Percentiles rank a stretch among this genome's conserved stretches.
Evolutionary conservation across 2,888 invertebrate species (phyloP).

Genomic region (Erebia ligea): DNA sequence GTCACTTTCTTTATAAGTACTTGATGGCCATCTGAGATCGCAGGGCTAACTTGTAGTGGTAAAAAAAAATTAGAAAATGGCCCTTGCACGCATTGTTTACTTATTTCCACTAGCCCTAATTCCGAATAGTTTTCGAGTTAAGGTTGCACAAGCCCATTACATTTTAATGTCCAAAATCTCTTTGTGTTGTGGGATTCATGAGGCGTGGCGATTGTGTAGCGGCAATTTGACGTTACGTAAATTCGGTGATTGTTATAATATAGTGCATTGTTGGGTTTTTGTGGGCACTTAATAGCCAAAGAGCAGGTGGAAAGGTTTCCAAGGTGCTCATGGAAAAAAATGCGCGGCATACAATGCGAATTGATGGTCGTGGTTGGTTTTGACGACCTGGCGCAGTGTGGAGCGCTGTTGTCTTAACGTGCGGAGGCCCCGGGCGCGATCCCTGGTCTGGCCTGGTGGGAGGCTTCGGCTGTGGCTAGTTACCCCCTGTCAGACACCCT

Average conservation of each 20-base stretch:
- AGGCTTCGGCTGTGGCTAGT: too few species aligned
- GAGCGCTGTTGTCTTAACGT: too few species aligned
- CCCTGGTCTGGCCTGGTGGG: too few species aligned
- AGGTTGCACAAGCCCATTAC: conserved; percentile 32
- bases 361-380: too few species aligned
- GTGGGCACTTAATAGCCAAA: conserved; percentile 9
- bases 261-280: conserved; percentile 27
- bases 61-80: not conserved
- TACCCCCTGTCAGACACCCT: too few species aligned
- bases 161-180: conserved; percentile 42
- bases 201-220: conserved; percentile 43
- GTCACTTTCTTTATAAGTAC: too few species aligned
- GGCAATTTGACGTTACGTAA: conserved; percentile 35
- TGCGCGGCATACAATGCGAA: too few species aligned
- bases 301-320: not conserved
- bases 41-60: too few species aligned
- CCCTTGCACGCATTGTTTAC: not conserved
- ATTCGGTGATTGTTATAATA: conserved; percentile 36
- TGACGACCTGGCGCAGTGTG: too few species aligned
- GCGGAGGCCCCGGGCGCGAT: too few species aligned
- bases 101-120: conserved; percentile 30
- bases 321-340: too few species aligned
- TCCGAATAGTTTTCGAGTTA: conserved; percentile 30
- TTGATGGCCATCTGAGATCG: too few species aligned
- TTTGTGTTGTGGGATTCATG: conserved; percentile 49